Conservation (phyloP, 2,113 vertebrate genomes). For the Scatophagus argus region DNA sequence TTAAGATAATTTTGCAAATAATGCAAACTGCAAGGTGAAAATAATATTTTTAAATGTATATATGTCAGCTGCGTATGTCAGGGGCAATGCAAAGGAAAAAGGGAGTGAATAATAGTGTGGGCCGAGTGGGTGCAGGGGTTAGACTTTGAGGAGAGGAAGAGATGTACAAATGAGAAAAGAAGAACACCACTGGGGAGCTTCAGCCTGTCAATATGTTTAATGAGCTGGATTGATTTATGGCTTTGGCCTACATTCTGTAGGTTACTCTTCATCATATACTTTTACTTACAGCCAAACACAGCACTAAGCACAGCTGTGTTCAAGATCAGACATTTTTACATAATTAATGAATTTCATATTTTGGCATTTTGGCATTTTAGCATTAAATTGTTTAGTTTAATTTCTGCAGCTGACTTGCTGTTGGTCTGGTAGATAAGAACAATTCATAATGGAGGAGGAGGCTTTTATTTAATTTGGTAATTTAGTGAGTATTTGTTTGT, state of each 20-base stretch:
- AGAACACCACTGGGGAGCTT: slow-evolving; percentile 26
- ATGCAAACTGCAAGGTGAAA: not conserved
- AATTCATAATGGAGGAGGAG: not conserved
- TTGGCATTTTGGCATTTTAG: not conserved
- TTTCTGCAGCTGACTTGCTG: not conserved
- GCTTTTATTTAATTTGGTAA: too few species aligned
- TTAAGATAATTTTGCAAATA: not conserved
- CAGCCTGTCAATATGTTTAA: slow-evolving; percentile 53
- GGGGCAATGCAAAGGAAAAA: not conserved
- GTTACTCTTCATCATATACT: slow-evolving; percentile 27
- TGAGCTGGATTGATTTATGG: slow-evolving; percentile 57
- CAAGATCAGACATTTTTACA: too few species aligned
- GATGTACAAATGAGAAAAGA: slow-evolving; percentile 22
- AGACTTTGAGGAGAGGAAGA: not conserved
- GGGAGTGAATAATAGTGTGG: not conserved
- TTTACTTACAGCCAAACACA: slow-evolving; percentile 46
- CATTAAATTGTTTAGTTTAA: not conserved
- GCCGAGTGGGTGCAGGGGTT: not conserved
- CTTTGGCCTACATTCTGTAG: slow-evolving; percentile 36
- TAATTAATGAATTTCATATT: too few species aligned
- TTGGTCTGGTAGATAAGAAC: not conserved
- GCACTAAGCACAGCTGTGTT: not conserved
- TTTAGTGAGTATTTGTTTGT: too few species aligned
- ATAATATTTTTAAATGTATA: not conserved
- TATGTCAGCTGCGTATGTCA: too few species aligned